A percentile compares a stretch with the other conserved stretches of the same genome.
Evolutionary conservation across 2,888 invertebrate genomes (phyloP).

Genomic region (Cerceris ruficornis): DNA sequence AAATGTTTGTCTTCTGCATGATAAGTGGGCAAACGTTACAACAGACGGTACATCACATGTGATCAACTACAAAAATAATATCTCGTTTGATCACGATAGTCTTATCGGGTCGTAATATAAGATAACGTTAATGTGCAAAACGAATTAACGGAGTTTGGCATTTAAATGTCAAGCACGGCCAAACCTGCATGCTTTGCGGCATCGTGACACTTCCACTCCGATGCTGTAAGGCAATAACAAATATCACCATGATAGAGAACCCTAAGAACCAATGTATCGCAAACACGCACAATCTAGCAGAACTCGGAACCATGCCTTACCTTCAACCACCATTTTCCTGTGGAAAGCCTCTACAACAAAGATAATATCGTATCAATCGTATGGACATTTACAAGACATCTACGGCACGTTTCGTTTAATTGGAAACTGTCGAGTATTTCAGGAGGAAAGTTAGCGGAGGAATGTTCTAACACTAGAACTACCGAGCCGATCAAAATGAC

Average conservation of each 20-base stretch:
- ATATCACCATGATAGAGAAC: conserved; percentile 64
- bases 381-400: conserved; percentile 20
- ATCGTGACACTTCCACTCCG: conserved; percentile 56
- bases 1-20: conserved; percentile 49
- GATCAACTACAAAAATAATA: conserved; percentile 39
- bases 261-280: conserved; percentile 71
- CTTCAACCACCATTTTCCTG: conserved; percentile 86
- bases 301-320: conserved; percentile 81
- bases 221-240: conserved; percentile 56
- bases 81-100: neutral
- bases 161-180: conserved; percentile 40
- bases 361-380: conserved; percentile 58
- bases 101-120: conserved; percentile 10
- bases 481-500: no score
- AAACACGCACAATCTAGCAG: conserved; percentile 41
- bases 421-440: conserved; percentile 8
- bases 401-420: conserved; percentile 17
- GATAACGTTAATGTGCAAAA: conserved; percentile 13
- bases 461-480: no score
- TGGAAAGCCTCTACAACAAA: conserved; percentile 85
- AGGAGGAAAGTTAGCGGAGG: no score
- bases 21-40: conserved; percentile 29
- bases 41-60: conserved; percentile 59
- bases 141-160: conserved; percentile 20
- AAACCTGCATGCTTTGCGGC: conserved; percentile 54